Evolutionary conservation across 2,888 invertebrate genomes (phyloP).

Genomic region (Perizoma flavofasciatum): DNA sequence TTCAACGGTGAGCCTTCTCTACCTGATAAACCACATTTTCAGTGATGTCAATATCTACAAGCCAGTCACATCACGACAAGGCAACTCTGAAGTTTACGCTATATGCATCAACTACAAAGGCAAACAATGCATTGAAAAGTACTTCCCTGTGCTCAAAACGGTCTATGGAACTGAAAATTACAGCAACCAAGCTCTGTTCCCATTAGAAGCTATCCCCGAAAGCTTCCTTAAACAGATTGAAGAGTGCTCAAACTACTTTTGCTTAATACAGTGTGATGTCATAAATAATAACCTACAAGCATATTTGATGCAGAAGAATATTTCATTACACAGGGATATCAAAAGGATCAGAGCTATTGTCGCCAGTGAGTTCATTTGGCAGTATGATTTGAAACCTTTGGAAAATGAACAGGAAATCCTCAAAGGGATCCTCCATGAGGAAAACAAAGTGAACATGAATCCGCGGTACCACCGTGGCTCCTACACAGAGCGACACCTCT

Average conservation of each 20-base stretch:
- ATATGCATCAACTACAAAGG: constrained; percentile 87
- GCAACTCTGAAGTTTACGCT: constrained; percentile 97
- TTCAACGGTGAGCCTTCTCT: constrained; percentile 90
- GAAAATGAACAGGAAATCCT: constrained; percentile 74
- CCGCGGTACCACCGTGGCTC: constrained; percentile 82
- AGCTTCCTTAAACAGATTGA: constrained; percentile 86
- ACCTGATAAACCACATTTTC: constrained; percentile 90
- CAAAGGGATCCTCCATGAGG: constrained; percentile 69
- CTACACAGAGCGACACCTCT: constrained; percentile 81
- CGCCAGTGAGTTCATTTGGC: constrained; percentile 83
- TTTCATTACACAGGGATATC: constrained; percentile 64
- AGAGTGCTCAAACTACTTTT: constrained; percentile 86
- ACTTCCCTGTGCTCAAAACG: constrained; percentile 69
- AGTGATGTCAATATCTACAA: constrained; percentile 90
- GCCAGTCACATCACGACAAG: constrained; percentile 96
- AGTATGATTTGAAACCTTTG: constrained; percentile 83
- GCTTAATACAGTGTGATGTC: constrained; percentile 86
- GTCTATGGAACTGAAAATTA: constrained; percentile 72
- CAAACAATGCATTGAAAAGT: constrained; percentile 58
- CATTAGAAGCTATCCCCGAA: constrained; percentile 82
- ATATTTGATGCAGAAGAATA: constrained; percentile 80
- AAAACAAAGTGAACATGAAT: constrained; percentile 73
- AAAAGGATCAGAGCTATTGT: constrained; percentile 78
- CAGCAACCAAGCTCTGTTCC: constrained; percentile 82
- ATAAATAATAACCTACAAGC: constrained; percentile 87